Evolutionary conservation across 2,888 invertebrate species (phyloP), one percentile per base, ranked within the genome.

Genomic region (Nemurella pictetii): DNA sequence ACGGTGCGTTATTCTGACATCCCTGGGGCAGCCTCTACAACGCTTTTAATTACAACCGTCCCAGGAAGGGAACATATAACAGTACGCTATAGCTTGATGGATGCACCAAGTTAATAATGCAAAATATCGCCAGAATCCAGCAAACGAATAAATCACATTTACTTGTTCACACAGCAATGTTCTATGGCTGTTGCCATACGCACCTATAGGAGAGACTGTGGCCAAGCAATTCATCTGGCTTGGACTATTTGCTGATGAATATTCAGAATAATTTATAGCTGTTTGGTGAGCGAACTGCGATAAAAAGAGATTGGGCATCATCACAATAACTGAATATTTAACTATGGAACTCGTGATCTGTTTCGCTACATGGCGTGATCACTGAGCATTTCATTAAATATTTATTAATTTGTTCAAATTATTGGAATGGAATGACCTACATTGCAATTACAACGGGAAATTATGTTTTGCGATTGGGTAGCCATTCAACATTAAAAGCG

Each of bases 91-190:
- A 3, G 55, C 82, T 55, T 72, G 82, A 82, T 72, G 82, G 82
- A 82, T 82, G 82, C 28, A 30, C n/a, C 28, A 36, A 82, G 55
- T 82, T 82, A 82, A 82, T 82, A 82, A 82, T 82, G 82, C 82
- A 82, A 82, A 82, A 82, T 82, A 82, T 82, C 82, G 82, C 55
- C 72, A 27, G 55, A 82, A 82, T 82, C 55, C 55, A 26, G 5
- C 29, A 72, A 27, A 55, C 29, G 29, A 72, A 82, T 55, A 82
- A 72, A 82, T 82, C 82, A 72, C 82, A 28, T 82, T 82, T 82
- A 82, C 72, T 29, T 30, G n/a, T 30, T 28, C 78, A 28, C 55
- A 55, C 12, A 55, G 55, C 9, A 12, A 7, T 7, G 12, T 55
- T 3, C 12, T 55, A 3, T 12, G 12, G 12, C 15, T 12, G 5